Evolutionary conservation across 2,797 vertebrate species (phyloP), one percentile per base, ranked within the genome.

Genomic region (Distichodus sexfasciatus): DNA sequence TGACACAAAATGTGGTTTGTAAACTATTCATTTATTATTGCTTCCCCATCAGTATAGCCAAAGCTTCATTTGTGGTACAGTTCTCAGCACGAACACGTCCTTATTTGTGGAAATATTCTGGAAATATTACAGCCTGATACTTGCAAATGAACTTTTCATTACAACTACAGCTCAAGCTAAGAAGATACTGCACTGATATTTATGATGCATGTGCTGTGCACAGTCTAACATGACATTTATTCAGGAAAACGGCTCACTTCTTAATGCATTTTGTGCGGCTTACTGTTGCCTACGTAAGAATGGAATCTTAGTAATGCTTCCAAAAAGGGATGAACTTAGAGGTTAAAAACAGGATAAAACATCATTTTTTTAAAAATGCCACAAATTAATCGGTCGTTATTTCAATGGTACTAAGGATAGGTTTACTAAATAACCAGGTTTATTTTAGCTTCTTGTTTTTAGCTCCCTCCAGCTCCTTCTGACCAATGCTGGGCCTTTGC

Each of bases 401-500:
- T 21, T 28, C 41, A 24, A 66, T 29, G 17, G n/a, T 43, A 68
- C 71, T 61, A 40, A 41, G 24, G 44, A 69, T 19, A 29, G 43
- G 12, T 54, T 54, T 46, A 61, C 58, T 46, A 26, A 21, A 3
- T 35, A 51, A 59, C 26, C 26, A 2, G 1, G 2, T 21, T 31
- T 17, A 10, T 15, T 1, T 54, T 35, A 53, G 44, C 58, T 41
- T 19, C 47, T 17, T 23, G 31, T 59, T 54, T n/a, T 36, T n/a
- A 51, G 38, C 44, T 50, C 50, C 23, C 26, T 64, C 60, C 19
- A 60, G 14, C 21, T 65, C 6, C 33, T 43, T 35, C 35, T 36
- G 17, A 33, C 33, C 29, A 4, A 15, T 35, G 24, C 40, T 55
- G 73, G 74, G 67, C 76, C 31, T 79, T 83, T 79, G 79, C 82